A percentile compares a stretch with the other conserved stretches of the same genome.
Evolutionary conservation across 2,113 vertebrate species (phyloP).

Genomic region (Strix aluco): DNA sequence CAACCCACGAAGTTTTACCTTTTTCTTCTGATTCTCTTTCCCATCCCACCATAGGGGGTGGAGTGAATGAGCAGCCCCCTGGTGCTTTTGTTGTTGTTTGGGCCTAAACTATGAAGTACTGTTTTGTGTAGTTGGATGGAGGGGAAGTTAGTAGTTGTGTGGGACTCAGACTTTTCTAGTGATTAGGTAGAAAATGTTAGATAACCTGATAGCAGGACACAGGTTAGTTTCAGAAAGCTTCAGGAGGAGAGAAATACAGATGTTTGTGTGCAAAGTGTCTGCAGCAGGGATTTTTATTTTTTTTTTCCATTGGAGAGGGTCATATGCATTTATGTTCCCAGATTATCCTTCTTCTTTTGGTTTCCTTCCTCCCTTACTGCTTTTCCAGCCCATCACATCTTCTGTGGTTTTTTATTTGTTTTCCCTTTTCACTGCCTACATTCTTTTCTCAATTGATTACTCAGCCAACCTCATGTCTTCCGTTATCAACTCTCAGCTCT

Average conservation of each 20-base stretch:
- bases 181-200: background rate
- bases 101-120: background rate
- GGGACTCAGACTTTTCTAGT: background rate
- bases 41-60: no score
- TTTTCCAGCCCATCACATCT: background rate
- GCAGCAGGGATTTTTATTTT: background rate
- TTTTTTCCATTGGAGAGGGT: background rate
- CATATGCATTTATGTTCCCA: background rate
- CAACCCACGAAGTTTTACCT: no score
- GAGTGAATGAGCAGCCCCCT: no score
- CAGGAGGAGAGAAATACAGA: background rate
- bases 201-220: background rate
- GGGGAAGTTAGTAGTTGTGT: background rate
- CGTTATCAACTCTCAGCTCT: background rate
- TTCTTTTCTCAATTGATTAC: background rate
- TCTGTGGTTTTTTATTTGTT: background rate
- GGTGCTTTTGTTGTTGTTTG: no score
- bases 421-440: background rate
- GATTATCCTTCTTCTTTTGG: background rate
- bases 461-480: background rate
- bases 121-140: background rate
- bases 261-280: background rate
- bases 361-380: background rate
- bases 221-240: background rate
- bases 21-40: no score